phyloP scores from a whole-genome alignment of 2,797 vertebrate genomes.

The Lithobates sylvaticus region DNA sequence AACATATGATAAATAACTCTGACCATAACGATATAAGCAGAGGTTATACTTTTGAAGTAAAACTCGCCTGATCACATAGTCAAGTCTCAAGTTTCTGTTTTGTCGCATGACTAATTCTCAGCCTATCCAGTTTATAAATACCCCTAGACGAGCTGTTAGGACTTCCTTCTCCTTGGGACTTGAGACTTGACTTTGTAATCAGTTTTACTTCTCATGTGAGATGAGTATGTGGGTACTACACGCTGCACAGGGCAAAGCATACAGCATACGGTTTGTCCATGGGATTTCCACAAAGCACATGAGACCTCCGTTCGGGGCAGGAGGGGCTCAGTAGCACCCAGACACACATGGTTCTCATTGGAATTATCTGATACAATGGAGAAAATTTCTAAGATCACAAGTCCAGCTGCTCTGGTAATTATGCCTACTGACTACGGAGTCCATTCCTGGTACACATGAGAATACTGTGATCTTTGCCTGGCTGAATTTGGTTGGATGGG shows the following conservation, averaged over 20 bases:
- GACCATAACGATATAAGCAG: too few species aligned
- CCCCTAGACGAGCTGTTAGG: conserved; percentile 63
- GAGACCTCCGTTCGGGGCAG: not conserved
- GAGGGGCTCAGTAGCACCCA: not conserved
- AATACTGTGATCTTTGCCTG: too few species aligned
- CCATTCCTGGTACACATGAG: too few species aligned
- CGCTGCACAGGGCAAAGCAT: conserved; percentile 24
- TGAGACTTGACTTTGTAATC: conserved; percentile 71
- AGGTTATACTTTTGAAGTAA: conserved; percentile 63
- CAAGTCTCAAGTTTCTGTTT: conserved; percentile 71
- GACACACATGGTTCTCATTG: not conserved
- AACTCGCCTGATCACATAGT: conserved; percentile 70
- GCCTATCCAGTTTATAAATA: conserved; percentile 47
- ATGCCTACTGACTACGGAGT: too few species aligned
- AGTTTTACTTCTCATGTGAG: conserved; percentile 70
- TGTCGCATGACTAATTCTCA: conserved; percentile 69
- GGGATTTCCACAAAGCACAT: not conserved
- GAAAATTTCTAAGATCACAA: conserved; percentile 81
- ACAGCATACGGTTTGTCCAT: conserved; percentile 3
- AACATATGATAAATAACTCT: too few species aligned
- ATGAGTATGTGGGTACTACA: conserved; percentile 62
- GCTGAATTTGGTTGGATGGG: too few species aligned
- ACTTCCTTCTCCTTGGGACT: conserved; percentile 69
- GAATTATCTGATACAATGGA: conserved; percentile 77
- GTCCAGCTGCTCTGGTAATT: conserved; percentile 69